These are phyloP conservation scores for Neocrepidodera transversa DNA, from an alignment of 2,888 invertebrate species.

Conservation along the genomic window DNA sequence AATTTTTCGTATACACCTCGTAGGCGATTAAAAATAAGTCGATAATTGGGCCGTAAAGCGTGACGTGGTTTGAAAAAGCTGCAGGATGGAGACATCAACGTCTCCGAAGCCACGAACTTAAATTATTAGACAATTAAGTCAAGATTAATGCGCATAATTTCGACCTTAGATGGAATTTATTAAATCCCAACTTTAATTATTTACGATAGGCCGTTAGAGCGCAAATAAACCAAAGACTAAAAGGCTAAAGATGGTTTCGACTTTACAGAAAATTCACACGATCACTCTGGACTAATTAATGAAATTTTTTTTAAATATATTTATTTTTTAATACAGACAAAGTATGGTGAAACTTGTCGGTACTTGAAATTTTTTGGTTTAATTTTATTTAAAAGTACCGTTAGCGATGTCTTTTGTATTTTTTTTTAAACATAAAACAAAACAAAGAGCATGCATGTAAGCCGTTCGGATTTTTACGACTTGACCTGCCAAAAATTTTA, in stretches of 20 bases:
- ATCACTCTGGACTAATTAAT: neutral
- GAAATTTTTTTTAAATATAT: no score
- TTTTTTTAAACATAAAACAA: constrained; percentile 31
- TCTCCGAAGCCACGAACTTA: constrained; percentile 52
- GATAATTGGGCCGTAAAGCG: constrained; percentile 23
- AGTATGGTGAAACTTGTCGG: no score
- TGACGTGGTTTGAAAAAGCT: constrained; percentile 9
- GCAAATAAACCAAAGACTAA: neutral
- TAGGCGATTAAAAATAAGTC: constrained; percentile 10
- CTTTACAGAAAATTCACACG: constrained; percentile 16
- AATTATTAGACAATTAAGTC: constrained; percentile 57
- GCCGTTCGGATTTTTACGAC: constrained; percentile 39
- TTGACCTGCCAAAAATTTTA: constrained; percentile 42
- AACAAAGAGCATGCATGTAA: constrained; percentile 32
- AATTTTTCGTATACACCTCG: neutral
- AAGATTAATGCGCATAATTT: constrained; percentile 56
- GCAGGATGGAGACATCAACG: constrained; percentile 54
- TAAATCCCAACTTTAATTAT: constrained; percentile 41
- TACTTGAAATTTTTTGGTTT: no score
- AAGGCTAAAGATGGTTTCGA: constrained; percentile 1
- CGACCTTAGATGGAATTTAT: constrained; percentile 53
- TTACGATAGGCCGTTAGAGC: constrained; percentile 38
- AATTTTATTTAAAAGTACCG: constrained; percentile 4
- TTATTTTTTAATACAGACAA: no score
- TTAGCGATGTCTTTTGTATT: constrained; percentile 4